Base-by-base conservation (phyloP, 1,140 invertebrate genomes). In the Holcopasites calliopsidis region DNA sequence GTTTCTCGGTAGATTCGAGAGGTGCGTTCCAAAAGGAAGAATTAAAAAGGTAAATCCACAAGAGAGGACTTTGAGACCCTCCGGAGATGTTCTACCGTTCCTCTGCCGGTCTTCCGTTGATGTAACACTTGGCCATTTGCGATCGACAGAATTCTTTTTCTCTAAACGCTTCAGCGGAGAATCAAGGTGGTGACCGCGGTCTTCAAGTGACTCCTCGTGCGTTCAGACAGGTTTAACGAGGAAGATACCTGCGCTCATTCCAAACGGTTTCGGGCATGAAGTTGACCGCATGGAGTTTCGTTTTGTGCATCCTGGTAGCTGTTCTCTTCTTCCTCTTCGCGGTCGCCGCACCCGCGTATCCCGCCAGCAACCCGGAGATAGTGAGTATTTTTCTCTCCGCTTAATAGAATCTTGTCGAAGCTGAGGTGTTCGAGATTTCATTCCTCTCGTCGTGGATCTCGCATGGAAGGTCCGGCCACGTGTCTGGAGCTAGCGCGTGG, bases 351-450 rank as follows among this genome's bases (percentile, higher is more conserved):
- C 73, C 76, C 28, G 89, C 83, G 71, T 85, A 84, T 78, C 88
- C 89, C 54, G 86, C 88, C 21, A 88, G 88, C 40, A 87, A 88
- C 78, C 86, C 88, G 23, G 89, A 90, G 77, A 86, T 87, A 76
- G 90, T 91, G 77, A 88, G 89, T 90, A 73, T 72, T 57, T 66
- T 10, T 54, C 23, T 50, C 35, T 18, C 11, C 18, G 42, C 28
- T 40, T 18, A 7, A 31, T 28, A n/a, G n/a, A n/a, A n/a, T n/a
- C n/a, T n/a, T n/a, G n/a, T n/a, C n/a, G n/a, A n/a, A n/a, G n/a
- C n/a, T n/a, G n/a, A n/a, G n/a, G n/a, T n/a, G n/a, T n/a, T n/a
- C n/a, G n/a, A n/a, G n/a, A 16, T 3, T 16, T 33, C 21, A 2
- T 38, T 60, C n/a, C n/a, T 49, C 10, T 49, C 21, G 16, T 21